Percentiles rank a stretch among this genome's conserved stretches.
Conservation (phyloP, 2,888 invertebrate species). For the Peribatodes rhomboidaria region DNA sequence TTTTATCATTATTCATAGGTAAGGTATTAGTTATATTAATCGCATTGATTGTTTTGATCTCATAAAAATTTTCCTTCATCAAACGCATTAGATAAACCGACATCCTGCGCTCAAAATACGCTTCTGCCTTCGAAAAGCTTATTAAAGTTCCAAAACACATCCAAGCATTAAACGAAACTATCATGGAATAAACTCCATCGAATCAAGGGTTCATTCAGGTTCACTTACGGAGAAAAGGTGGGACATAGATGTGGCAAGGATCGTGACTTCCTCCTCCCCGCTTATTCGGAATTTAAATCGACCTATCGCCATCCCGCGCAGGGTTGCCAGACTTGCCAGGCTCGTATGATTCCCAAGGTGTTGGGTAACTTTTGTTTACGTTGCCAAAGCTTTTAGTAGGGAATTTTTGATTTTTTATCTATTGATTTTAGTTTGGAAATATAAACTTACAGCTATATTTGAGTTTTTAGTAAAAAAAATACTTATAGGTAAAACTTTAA, state of each 20-base stretch:
- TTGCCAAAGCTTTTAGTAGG: neutral
- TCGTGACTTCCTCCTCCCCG: slow-evolving; percentile 85
- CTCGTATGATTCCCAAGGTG: neutral
- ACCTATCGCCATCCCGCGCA: slow-evolving; percentile 74
- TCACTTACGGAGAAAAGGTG: slow-evolving; percentile 84
- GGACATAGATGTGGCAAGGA: slow-evolving; percentile 78
- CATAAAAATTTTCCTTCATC: neutral
- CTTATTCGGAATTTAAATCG: slow-evolving; percentile 85
- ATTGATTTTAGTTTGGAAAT: too few relatives aligned
- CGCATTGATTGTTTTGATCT: too few relatives aligned
- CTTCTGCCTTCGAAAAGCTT: slow-evolving; percentile 6
- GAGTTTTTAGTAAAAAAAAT: too few relatives aligned
- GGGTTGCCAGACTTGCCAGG: slow-evolving; percentile 43
- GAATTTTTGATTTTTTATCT: too few relatives aligned
- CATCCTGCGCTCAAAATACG: slow-evolving; percentile 9
- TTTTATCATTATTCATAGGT: too few relatives aligned
- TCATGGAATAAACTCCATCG: slow-evolving; percentile 59
- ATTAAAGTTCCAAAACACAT: slow-evolving; percentile 35
- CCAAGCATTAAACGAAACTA: slow-evolving; percentile 52
- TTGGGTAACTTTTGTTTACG: neutral
- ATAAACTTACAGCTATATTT: too few relatives aligned
- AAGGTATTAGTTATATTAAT: too few relatives aligned
- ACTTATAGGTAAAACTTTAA: too few relatives aligned
- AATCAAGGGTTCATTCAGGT: slow-evolving; percentile 77
- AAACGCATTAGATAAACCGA: neutral